phyloP scores from a whole-genome alignment of 1,140 invertebrate species.

The Papilio polyxenes region DNA sequence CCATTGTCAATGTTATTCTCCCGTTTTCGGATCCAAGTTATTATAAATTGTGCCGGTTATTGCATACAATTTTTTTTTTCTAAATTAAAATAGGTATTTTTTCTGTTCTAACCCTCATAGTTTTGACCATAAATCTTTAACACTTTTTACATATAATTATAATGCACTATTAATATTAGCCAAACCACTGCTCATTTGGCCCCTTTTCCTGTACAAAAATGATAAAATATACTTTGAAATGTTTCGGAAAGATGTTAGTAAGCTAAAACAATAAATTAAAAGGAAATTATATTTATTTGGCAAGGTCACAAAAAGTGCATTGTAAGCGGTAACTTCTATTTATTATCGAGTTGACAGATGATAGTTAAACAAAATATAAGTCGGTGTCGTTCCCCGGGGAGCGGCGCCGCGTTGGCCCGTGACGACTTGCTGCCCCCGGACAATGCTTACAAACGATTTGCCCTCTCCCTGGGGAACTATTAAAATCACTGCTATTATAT shows the following conservation, averaged over 20 bases:
- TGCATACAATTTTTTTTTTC: neutral
- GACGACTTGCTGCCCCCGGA: conserved; percentile 66
- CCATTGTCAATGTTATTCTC: conserved; percentile 45
- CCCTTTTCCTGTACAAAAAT: too few species aligned
- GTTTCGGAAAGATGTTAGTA: neutral
- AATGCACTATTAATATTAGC: too few species aligned
- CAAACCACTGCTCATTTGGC: too few species aligned
- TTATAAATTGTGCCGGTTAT: conserved; percentile 17
- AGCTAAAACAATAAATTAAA: neutral
- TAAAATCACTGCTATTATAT: conserved; percentile 48
- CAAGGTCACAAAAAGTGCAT: neutral
- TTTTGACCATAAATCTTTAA: neutral
- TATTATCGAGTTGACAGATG: conserved; percentile 49
- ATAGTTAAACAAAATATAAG: conserved; percentile 45
- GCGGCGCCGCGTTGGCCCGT: conserved; percentile 56
- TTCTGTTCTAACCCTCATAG: neutral
- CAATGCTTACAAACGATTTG: conserved; percentile 72
- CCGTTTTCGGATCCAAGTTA: conserved; percentile 43
- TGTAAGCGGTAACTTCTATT: conserved; percentile 43
- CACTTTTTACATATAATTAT: neutral
- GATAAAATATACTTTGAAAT: neutral
- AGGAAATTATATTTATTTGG: neutral
- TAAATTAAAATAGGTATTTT: neutral
- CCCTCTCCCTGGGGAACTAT: conserved; percentile 58
- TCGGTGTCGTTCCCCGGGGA: conserved; percentile 35